Base-by-base conservation (phyloP, 2,888 invertebrate species). In the Rhingia rostrata region DNA sequence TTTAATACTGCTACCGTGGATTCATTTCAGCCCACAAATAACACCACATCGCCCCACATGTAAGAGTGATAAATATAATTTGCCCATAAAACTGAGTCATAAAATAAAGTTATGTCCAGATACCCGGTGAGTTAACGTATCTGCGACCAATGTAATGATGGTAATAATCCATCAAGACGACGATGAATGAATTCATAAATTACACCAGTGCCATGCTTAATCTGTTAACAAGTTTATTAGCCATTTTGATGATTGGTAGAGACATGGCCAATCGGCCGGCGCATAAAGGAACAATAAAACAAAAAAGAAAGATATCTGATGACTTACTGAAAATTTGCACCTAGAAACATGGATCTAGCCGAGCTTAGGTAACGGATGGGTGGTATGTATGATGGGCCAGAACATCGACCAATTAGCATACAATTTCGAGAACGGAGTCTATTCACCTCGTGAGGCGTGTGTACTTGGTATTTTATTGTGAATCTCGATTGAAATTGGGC, bases 401-500 rank as follows among this genome's bases (percentile, higher is more conserved):
- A 66, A 51, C 43, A 45, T 7, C 4, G 7, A 30, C 1, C 39
- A 22, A 81, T 83, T 83, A 56, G 58, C 83, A 83, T 83, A 73
- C 63, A 67, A 56, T 67, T 82, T 73, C 49, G 49, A 41, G 5
- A 47, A 72, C 10, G 39, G 64, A 74, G 83, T 83, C 58, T 74
- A 79, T 83, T 83, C 73, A 83, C 83, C 83, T 73, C 32, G 32
- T 0, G 47, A 43, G 22, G 39, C 35, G 49, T 64, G 66, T 63
- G 66, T 63, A 72, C 43, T 43, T 77, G 54, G 73, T 32, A 66
- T 82, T 82, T 72, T 67, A 54, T 63, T 78, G 73, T 51, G 69
- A 73, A 83, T 83, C 39, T 78, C 43, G 5, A 67, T n/a, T 53
- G 66, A 69, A 78, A 83, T 73, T 83, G 51, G 78, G 73, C 73